Conservation (phyloP, 1,140 invertebrate genomes). For the Drosophila nigrodunni region DNA sequence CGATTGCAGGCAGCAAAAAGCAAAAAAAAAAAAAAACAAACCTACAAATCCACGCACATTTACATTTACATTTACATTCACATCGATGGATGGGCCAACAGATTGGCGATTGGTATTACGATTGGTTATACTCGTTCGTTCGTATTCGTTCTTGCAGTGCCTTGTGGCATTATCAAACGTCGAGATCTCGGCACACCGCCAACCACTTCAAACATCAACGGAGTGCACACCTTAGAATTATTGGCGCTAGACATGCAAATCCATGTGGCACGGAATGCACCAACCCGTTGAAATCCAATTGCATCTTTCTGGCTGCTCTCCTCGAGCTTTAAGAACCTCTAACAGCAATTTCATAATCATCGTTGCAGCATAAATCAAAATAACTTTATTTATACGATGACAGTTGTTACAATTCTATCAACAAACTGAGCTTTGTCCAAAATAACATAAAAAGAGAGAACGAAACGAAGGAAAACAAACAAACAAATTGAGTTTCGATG, state of each 20-base stretch:
- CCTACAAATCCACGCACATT: conserved; percentile 75
- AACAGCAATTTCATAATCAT: conserved; percentile 69
- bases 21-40: conserved; percentile 17
- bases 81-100: conserved; percentile 66
- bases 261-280: conserved; percentile 45
- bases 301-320: conserved; percentile 18
- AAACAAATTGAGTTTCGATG: conserved; percentile 69
- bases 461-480: conserved; percentile 38
- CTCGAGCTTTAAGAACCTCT: conserved; percentile 28
- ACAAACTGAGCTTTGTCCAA: conserved; percentile 42
- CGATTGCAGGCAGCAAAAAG: conserved; percentile 46
- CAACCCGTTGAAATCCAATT: conserved; percentile 17
- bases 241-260: conserved; percentile 83
- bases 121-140: conserved; percentile 22
- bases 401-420: conserved; percentile 83
- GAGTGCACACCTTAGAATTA: conserved; percentile 77
- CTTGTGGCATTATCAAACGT: conserved; percentile 74
- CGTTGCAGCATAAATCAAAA: conserved; percentile 76
- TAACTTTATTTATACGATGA: conserved; percentile 78
- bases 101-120: conserved; percentile 54
- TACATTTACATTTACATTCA: conserved; percentile 65
- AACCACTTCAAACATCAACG: conserved; percentile 73
- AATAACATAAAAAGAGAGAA: conserved; percentile 27
- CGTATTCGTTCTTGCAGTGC: conserved; percentile 37
- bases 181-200: conserved; percentile 61